Evolutionary conservation across 53 echinoderm and acorn worm species (phyloP).

Genomic region (Echinometra lucunter): DNA sequence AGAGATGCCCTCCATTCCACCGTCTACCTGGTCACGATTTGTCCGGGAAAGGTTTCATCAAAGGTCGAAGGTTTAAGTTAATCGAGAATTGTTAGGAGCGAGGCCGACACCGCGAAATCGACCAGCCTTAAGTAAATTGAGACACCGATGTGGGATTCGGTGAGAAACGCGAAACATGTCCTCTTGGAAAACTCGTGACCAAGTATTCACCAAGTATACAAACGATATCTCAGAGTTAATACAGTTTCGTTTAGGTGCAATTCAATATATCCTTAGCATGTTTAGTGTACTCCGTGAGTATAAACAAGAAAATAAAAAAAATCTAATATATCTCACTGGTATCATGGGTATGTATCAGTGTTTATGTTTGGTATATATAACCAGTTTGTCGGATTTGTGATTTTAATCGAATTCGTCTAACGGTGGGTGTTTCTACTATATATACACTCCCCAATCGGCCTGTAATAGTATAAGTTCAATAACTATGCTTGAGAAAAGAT

Average conservation of each 20-base stretch:
- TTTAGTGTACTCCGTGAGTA: background rate
- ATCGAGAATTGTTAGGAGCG: slow-evolving; percentile 6
- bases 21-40: background rate
- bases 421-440: too few relatives aligned
- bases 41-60: background rate
- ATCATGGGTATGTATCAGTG: too few relatives aligned
- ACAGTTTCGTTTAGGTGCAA: background rate
- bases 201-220: background rate
- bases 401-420: too few relatives aligned
- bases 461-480: too few relatives aligned
- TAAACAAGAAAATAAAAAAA: too few relatives aligned
- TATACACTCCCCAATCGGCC: too few relatives aligned
- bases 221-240: background rate
- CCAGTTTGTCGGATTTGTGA: too few relatives aligned
- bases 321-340: too few relatives aligned
- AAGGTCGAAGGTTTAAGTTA: slow-evolving; percentile 13
- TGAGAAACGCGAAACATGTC: background rate
- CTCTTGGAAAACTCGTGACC: slow-evolving; percentile 20
- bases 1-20: background rate
- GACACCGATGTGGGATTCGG: background rate
- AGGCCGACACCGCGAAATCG: background rate
- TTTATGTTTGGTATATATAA: too few relatives aligned
- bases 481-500: background rate
- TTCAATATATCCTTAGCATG: background rate
- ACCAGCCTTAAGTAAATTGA: slow-evolving; percentile 47